phyloP scores from a whole-genome alignment of 1,140 invertebrate species.

The Zophobas atratus region DNA sequence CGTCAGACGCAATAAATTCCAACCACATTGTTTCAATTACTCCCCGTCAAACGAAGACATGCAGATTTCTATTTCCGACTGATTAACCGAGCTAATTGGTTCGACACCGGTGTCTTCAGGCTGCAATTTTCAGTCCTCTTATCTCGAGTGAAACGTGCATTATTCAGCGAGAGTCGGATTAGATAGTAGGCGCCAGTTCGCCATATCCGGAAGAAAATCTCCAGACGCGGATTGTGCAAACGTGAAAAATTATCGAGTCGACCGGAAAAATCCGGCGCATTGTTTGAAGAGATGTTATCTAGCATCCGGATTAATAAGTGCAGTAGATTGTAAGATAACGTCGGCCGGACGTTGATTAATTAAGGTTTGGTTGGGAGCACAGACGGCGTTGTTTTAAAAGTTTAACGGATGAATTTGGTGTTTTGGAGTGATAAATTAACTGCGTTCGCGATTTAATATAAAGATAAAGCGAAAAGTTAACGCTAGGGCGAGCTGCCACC shows the following conservation, averaged over 20 bases:
- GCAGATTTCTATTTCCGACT: too few species aligned
- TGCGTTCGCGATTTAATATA: too few species aligned
- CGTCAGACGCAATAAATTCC: neutral
- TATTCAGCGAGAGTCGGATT: neutral
- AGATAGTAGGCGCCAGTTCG: constrained; percentile 14
- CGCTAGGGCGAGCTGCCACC: too few species aligned
- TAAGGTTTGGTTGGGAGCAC: neutral
- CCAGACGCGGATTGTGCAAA: neutral
- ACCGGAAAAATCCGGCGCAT: constrained; percentile 35
- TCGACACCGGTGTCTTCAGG: neutral
- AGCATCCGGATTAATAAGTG: constrained; percentile 17
- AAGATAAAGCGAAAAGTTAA: too few species aligned
- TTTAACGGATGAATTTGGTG: neutral
- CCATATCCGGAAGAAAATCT: constrained; percentile 21
- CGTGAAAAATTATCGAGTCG: neutral
- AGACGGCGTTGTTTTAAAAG: neutral
- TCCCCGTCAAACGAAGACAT: too few species aligned
- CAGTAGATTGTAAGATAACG: constrained; percentile 17
- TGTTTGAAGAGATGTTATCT: constrained; percentile 11
- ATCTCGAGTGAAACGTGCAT: neutral
- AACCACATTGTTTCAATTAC: neutral
- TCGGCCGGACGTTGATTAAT: constrained; percentile 30
- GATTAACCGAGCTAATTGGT: neutral
- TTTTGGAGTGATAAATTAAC: neutral
- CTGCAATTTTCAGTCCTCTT: too few species aligned